Evolutionary conservation across 2,888 invertebrate species (phyloP), one percentile per base, ranked within the genome.

Genomic region (Sipha maydis): DNA sequence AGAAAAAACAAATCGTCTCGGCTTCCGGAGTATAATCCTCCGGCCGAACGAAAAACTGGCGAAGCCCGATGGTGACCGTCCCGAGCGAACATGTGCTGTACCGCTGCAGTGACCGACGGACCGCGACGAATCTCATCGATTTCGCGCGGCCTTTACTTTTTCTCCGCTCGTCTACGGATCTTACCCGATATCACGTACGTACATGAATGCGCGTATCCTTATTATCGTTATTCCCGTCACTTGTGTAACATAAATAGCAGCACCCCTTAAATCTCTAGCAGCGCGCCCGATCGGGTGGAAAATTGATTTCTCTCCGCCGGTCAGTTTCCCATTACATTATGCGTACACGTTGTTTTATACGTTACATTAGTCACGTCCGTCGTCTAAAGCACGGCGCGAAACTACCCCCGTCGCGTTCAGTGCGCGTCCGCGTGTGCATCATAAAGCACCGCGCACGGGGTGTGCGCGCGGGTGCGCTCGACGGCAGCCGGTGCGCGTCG

Each of bases 231-330:
- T 61, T 61, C 61, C 48, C 61, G 25, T 61, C 61, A 25, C 61
- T 61, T 61, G 25, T 61, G 25, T 7, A 19, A 25, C 21, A 25
- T 8, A 69, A 69, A 28, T 7, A 25, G n/a, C n/a, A 1, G 69
- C 67, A 7, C 69, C n/a, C 28, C 69, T n/a, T 28, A 1, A 61
- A 69, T 9, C 25, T 4, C 69, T 67, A 5, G n/a, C 11, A n/a
- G 11, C 4, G 69, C n/a, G 28, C 48, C 56, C 83, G 75, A 83
- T 75, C 83, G 73, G 38, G n/a, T 54, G 83, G 83, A 75, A 83
- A 83, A 83, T 83, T 56, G 83, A 83, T 75, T 83, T 83, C 75
- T 31, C 54, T 34, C 34, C 71, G 8, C 54, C 25, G 83, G 69
- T 69, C 21, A 69, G 38, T 31, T 61, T 80, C n/a, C 28, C n/a